These are phyloP conservation scores for Achroia grisella DNA, from an alignment of 1,140 invertebrate species.

Conservation along the genomic window DNA sequence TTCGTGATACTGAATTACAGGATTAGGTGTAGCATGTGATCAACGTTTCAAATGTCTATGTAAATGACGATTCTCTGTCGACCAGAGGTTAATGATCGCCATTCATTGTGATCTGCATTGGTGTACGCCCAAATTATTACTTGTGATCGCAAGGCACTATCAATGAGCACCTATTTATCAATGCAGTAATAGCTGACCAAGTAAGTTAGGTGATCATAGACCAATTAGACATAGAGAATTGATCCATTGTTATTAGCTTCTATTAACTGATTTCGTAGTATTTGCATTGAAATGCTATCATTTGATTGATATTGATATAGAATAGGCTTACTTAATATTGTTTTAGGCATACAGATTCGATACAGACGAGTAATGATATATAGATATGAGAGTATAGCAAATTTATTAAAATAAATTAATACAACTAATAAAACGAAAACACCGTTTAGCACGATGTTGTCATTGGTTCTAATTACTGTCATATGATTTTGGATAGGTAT, in stretches of 20 bases:
- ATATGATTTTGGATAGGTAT: no score
- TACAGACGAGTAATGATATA: no score
- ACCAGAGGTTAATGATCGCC: conserved; percentile 44
- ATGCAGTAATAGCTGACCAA: conserved; percentile 25
- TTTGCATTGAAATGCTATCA: no score
- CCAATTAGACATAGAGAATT: conserved; percentile 7
- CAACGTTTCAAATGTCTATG: conserved; percentile 5
- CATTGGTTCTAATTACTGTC: no score
- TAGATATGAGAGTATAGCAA: no score
- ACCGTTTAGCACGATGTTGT: no score
- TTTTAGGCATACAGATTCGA: no score
- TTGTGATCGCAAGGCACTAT: conserved; percentile 35
- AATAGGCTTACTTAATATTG: no score
- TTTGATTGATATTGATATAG: no score
- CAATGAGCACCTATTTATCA: conserved; percentile 41
- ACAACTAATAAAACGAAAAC: no score
- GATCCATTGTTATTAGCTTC: conserved; percentile 5
- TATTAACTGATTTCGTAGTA: no score
- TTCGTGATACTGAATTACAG: conserved; percentile 5
- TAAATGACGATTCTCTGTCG: conserved; percentile 38
- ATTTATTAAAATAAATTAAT: no score
- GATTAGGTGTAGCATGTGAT: conserved; percentile 6
- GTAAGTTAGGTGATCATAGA: conserved; percentile 23
- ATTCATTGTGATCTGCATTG: conserved; percentile 62
- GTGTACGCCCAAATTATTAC: conserved; percentile 54